Conservation (phyloP, 2,888 invertebrate genomes). For the Philhelius pedissequus region DNA sequence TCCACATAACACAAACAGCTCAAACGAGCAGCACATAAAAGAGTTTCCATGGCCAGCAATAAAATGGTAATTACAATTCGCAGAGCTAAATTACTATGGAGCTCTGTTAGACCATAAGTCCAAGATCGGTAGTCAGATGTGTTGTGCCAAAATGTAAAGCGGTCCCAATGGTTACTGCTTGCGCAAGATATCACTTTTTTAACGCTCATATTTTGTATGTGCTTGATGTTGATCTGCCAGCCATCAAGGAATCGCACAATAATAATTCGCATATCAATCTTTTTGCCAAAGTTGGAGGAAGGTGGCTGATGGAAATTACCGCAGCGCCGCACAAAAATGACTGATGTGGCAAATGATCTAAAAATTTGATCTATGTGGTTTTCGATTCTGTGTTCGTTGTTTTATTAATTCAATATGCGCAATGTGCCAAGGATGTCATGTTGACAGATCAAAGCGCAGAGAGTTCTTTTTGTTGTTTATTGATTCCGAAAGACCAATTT, state of each 20-base stretch:
- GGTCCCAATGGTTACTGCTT: neutral
- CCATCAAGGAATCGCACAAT: constrained; percentile 60
- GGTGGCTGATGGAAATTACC: neutral
- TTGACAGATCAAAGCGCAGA: constrained; percentile 10
- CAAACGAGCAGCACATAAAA: constrained; percentile 24
- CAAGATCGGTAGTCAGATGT: neutral
- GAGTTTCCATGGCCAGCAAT: constrained; percentile 56
- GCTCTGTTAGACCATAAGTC: neutral
- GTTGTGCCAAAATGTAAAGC: constrained; percentile 1
- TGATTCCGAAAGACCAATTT: constrained; percentile 23
- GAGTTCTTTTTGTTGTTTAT: constrained; percentile 4
- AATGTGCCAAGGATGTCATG: constrained; percentile 61
- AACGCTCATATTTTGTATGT: constrained; percentile 1
- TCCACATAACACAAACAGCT: constrained; percentile 26
- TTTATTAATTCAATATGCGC: constrained; percentile 37
- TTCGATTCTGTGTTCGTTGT: neutral
- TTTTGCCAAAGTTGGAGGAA: neutral
- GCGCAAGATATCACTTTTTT: constrained; percentile 39
- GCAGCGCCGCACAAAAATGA: neutral
- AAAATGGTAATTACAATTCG: constrained; percentile 65
- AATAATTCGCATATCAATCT: constrained; percentile 58
- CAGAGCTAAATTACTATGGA: constrained; percentile 43
- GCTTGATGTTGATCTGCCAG: constrained; percentile 50
- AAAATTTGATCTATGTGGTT: constrained; percentile 42
- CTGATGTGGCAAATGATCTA: constrained; percentile 14